These are phyloP conservation scores for Eupeodes luniger DNA, from an alignment of 2,888 invertebrate species.

Conservation along the genomic window DNA sequence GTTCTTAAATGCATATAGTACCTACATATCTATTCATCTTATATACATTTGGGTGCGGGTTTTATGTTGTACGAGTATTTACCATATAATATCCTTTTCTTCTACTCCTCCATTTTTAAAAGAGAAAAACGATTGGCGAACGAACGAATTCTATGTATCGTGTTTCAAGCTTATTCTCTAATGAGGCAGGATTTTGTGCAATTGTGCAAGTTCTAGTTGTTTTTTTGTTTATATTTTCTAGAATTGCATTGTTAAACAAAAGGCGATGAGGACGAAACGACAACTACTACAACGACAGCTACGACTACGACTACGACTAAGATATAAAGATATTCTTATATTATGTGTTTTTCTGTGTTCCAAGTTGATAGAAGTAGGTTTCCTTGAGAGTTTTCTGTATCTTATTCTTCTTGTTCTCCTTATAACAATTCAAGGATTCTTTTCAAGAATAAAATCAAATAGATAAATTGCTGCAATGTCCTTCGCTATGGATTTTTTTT, in stretches of 20 bases:
- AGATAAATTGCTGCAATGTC: slow-evolving; percentile 64
- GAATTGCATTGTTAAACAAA: slow-evolving; percentile 51
- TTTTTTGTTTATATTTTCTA: slow-evolving; percentile 3
- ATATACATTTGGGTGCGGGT: background rate
- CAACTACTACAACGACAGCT: background rate
- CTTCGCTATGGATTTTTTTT: slow-evolving; percentile 43
- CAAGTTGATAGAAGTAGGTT: slow-evolving; percentile 47
- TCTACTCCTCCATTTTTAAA: background rate
- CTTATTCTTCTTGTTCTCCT: slow-evolving; percentile 30
- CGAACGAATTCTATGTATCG: slow-evolving; percentile 50
- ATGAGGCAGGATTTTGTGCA: slow-evolving; percentile 57
- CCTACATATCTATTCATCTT: too few species aligned
- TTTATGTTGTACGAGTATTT: background rate
- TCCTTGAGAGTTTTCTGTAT: slow-evolving; percentile 41
- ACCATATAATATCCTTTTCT: background rate
- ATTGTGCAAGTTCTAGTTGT: slow-evolving; percentile 14
- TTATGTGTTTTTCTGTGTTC: slow-evolving; percentile 17
- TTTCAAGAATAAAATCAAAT: slow-evolving; percentile 28
- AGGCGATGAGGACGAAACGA: background rate
- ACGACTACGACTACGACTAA: slow-evolving; percentile 8
- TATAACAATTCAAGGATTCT: slow-evolving; percentile 51
- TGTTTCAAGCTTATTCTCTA: slow-evolving; percentile 49
- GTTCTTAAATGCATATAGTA: slow-evolving; percentile 76
- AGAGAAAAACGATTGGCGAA: slow-evolving; percentile 46
- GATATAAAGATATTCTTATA: slow-evolving; percentile 46